Conservation (phyloP, 1,140 invertebrate species). For the Hermetia illucens region DNA sequence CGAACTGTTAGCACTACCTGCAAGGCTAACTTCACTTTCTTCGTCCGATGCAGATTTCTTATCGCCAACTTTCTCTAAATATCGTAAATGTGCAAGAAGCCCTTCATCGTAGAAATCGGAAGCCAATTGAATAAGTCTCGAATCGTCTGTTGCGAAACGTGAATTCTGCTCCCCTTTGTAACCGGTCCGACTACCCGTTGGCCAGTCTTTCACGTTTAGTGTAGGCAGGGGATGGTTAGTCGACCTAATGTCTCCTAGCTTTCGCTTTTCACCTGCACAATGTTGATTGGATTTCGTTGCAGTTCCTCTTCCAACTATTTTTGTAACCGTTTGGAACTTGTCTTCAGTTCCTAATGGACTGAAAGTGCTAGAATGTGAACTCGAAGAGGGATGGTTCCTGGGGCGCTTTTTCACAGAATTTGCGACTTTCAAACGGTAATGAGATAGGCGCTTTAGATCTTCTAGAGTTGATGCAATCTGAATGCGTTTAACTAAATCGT, state of each 20-base stretch:
- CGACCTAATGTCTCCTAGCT: constrained; percentile 13
- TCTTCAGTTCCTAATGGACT: background rate
- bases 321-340: background rate
- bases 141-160: constrained; percentile 9
- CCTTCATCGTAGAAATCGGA: constrained; percentile 22
- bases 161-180: background rate
- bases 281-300: constrained; percentile 3
- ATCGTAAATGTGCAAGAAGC: constrained; percentile 19
- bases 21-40: background rate
- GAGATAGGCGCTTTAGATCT: constrained; percentile 17
- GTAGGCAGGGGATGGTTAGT: background rate
- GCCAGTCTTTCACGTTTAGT: background rate
- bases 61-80: constrained; percentile 24
- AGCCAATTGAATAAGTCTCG: constrained; percentile 21
- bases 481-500: constrained; percentile 21
- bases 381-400: background rate
- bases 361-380: background rate
- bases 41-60: constrained; percentile 8
- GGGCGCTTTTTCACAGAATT: background rate
- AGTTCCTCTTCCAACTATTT: constrained; percentile 4
- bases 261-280: constrained; percentile 12
- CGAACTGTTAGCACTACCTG: background rate
- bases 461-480: constrained; percentile 13
- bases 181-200: no score
- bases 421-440: no score